Conservation (phyloP, 2,797 vertebrate genomes). For the Mycteria americana region DNA sequence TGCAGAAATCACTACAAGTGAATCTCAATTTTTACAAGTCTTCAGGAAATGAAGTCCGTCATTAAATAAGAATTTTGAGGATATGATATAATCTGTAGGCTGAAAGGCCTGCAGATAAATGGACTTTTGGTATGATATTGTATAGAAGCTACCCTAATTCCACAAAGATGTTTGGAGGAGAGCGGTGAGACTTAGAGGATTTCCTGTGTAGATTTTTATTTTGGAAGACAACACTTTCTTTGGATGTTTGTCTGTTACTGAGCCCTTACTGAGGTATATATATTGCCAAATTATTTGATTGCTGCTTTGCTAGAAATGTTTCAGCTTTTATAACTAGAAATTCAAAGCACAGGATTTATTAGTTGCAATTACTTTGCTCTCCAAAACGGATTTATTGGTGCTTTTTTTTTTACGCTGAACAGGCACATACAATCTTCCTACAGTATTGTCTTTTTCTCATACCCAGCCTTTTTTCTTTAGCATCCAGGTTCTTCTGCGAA, state of each 20-base stretch:
- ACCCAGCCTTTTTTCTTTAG: not conserved
- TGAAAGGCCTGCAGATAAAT: not conserved
- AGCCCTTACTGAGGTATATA: not conserved
- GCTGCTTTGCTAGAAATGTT: not conserved
- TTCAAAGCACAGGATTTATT: not conserved
- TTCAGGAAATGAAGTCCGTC: not conserved
- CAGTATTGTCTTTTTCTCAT: not conserved
- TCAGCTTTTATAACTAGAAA: not conserved
- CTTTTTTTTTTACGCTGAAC: not conserved
- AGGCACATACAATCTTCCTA: not conserved
- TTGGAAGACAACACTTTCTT: not conserved
- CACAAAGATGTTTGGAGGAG: not conserved
- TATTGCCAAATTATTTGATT: not conserved
- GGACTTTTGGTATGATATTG: not conserved
- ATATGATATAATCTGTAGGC: not conserved
- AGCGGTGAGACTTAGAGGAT: not conserved
- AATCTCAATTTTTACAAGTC: not conserved
- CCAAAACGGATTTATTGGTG: not conserved
- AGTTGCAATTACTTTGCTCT: not conserved
- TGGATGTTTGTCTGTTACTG: not conserved
- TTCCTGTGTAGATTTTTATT: not conserved
- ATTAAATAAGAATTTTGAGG: not conserved
- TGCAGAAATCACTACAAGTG: not conserved
- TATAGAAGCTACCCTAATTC: not conserved
- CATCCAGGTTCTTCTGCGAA: not conserved